Base-by-base conservation (phyloP, 2,888 invertebrate species). In the Laspeyria flexula region DNA sequence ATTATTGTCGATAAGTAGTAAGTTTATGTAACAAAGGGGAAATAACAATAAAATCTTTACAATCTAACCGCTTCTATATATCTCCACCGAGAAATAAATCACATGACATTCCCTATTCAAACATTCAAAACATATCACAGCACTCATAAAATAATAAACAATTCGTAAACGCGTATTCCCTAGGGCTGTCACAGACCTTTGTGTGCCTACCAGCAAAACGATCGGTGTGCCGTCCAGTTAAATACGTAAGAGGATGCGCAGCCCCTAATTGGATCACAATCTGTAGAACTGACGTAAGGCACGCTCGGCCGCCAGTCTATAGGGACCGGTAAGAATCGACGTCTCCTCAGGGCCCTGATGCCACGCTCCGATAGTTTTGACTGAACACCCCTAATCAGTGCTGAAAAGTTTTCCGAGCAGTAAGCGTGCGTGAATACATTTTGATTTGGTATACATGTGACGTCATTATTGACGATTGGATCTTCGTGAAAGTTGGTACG, bases 261-360 rank as follows among this genome's bases (percentile, higher is more conserved):
- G 79, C 77, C 77, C 80, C 82, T 90, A 90, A 90, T 90, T 86
- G 88, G 86, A 89, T 90, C 87, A 88, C 86, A 88, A 89, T 88
- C 81, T 82, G 77, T 73, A 79, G 75, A 75, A 77, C 76, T 77
- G 79, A 86, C 82, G 83, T 83, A 79, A 81, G 79, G 78, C 73
- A 81, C 78, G 80, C 81, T 81, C 75, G 79, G 68, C 56, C 66
- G 69, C 71, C 72, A 50, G 63, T 67, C 79, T 76, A 60, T 67
- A 53, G 81, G 82, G 79, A 75, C 60, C 60, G 61, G 60, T 67
- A 73, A 71, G 73, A 76, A 73, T 74, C 72, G 73, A 74, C 73
- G 70, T 71, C 70, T 79, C 75, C 75, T 76, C 73, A 71, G 69
- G 65, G 73, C 71, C 54, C 69, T 66, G 70, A 75, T 79, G 71